These are phyloP conservation scores for Caenorhabditis uteleia DNA, from an alignment of 2,888 invertebrate genomes.

Conservation along the genomic window DNA sequence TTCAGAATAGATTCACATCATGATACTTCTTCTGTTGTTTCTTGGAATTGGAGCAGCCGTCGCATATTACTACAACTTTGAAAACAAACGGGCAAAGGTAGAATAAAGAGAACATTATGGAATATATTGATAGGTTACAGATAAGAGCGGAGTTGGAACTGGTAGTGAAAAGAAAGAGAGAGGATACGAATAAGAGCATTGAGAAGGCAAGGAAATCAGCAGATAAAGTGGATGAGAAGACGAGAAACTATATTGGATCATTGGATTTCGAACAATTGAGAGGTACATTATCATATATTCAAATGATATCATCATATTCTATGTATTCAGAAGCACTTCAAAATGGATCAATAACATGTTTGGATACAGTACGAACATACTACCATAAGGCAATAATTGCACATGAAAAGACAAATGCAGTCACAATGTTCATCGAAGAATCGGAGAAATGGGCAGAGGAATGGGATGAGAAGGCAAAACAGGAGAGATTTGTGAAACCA, in stretches of 20 bases:
- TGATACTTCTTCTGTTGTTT: constrained; percentile 24
- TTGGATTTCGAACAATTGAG: constrained; percentile 41
- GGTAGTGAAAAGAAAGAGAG: constrained; percentile 29
- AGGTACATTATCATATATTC: no score
- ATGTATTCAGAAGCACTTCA: constrained; percentile 51
- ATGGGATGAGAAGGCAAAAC: constrained; percentile 48
- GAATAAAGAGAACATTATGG: neutral
- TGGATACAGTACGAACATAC: constrained; percentile 53
- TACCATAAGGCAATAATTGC: constrained; percentile 49
- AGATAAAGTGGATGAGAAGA: constrained; percentile 19
- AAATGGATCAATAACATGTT: constrained; percentile 35
- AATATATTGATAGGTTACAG: constrained; percentile 12
- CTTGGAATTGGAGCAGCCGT: constrained; percentile 16
- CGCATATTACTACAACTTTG: constrained; percentile 26
- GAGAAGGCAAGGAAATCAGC: constrained; percentile 28
- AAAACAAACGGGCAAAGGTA: constrained; percentile 22
- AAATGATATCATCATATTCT: no score
- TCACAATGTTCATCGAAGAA: constrained; percentile 56
- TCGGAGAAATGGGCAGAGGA: constrained; percentile 55
- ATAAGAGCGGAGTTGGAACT: constrained; percentile 34
- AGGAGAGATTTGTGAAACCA: constrained; percentile 50
- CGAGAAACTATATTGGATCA: constrained; percentile 40
- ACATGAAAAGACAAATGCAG: constrained; percentile 59
- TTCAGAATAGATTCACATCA: neutral
- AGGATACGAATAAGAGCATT: constrained; percentile 42